These are phyloP conservation scores for Platysteira castanea DNA, from an alignment of 2,113 vertebrate genomes.

Conservation along the genomic window DNA sequence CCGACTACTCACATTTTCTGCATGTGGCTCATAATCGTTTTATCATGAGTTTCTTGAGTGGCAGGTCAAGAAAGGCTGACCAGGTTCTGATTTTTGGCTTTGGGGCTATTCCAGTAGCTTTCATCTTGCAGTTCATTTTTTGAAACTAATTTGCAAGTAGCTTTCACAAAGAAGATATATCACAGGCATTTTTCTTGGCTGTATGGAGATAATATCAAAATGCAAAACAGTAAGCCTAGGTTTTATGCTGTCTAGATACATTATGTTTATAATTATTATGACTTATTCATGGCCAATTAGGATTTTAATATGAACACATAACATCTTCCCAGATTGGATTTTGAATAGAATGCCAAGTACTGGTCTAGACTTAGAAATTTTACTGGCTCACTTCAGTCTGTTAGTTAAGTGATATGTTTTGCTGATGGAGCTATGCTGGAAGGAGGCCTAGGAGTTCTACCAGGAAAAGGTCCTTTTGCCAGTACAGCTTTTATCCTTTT, in stretches of 20 bases:
- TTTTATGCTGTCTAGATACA: background rate
- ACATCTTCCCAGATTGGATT: background rate
- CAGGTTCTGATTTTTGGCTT: background rate
- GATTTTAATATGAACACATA: background rate
- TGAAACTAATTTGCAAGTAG: background rate
- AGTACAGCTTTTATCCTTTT: background rate
- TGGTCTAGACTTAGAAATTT: conserved; percentile 26
- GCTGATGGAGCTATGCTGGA: background rate
- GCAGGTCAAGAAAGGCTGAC: background rate
- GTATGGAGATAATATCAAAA: background rate
- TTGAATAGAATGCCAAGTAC: background rate
- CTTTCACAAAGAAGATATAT: background rate
- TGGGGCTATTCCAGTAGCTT: background rate
- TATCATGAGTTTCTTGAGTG: background rate
- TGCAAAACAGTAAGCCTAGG: background rate
- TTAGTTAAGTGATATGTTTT: background rate
- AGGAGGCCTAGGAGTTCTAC: background rate
- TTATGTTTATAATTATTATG: conserved; percentile 14
- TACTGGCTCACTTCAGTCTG: background rate
- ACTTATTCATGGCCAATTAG: background rate
- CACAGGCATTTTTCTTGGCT: background rate
- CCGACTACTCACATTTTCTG: background rate
- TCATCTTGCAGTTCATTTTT: background rate
- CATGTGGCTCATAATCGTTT: background rate
- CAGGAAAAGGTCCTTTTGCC: background rate